Evolutionary conservation across 2,888 invertebrate species (phyloP).

Genomic region (Caenorhabditis sulstoni): DNA sequence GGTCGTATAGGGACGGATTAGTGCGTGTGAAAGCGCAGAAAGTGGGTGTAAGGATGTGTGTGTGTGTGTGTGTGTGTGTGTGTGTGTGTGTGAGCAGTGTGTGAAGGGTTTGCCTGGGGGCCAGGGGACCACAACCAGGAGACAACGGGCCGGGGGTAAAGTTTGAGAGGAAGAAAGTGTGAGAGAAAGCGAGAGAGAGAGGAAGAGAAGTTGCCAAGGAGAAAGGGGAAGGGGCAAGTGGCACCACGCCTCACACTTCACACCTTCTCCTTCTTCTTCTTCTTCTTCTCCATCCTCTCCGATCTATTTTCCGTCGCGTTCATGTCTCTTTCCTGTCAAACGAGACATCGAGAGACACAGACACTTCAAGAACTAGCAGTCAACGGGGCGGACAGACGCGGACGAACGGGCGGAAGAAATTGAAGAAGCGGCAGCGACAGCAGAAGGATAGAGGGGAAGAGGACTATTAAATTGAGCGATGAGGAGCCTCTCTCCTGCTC

Average conservation of each 20-base stretch:
- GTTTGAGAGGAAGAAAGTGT: conserved; percentile 34
- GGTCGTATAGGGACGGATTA: background rate
- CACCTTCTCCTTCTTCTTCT: conserved; percentile 17
- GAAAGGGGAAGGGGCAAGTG: conserved; percentile 1
- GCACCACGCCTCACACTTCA: conserved; percentile 19
- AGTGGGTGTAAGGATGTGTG: background rate
- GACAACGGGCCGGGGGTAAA: conserved; percentile 15
- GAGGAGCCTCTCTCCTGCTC: background rate
- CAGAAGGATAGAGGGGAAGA: background rate
- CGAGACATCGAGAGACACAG: background rate
- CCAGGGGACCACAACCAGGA: conserved; percentile 4
- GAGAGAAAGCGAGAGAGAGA: conserved; percentile 1
- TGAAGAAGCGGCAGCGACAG: background rate
- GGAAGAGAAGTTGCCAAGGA: background rate
- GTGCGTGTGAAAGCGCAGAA: background rate
- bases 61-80: conserved; percentile 7
- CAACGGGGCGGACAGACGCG: too few relatives aligned
- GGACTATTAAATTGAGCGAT: conserved; percentile 30
- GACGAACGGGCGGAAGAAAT: too few relatives aligned
- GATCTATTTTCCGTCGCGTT: background rate
- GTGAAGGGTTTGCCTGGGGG: background rate
- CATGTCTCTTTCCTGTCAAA: background rate
- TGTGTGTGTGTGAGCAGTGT: background rate
- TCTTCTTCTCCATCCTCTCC: conserved; percentile 4
- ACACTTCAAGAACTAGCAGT: background rate